Percentiles rank a stretch among this genome's conserved stretches.
Conservation (phyloP, 1,140 invertebrate genomes). For the Eumaeus atala region DNA sequence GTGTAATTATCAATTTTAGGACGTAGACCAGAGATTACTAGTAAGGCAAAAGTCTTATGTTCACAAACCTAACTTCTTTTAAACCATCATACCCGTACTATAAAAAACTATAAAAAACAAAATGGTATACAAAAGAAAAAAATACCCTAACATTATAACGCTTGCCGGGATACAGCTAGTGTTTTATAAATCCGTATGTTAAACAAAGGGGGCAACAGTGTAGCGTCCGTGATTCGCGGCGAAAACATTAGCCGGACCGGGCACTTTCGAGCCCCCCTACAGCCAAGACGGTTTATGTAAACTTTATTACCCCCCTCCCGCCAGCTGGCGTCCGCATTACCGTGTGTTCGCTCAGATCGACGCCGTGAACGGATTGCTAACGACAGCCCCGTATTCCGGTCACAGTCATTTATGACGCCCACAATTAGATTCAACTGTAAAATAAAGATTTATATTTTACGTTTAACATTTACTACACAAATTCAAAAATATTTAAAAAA, state of each 20-base stretch:
- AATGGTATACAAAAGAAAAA: too few species aligned
- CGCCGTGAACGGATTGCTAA: conserved; percentile 57
- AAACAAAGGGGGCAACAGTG: conserved; percentile 47
- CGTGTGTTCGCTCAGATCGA: conserved; percentile 18
- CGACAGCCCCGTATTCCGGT: conserved; percentile 45
- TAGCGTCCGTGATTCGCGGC: conserved; percentile 58
- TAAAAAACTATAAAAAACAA: too few species aligned
- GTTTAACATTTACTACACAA: too few species aligned
- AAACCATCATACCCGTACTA: too few species aligned
- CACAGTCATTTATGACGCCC: conserved; percentile 22
- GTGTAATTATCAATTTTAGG: too few species aligned
- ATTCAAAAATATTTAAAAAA: too few species aligned
- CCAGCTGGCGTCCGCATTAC: not conserved
- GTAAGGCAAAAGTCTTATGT: too few species aligned
- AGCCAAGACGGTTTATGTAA: conserved; percentile 61
- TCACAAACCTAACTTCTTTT: too few species aligned
- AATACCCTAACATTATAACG: too few species aligned
- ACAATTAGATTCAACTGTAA: too few species aligned
- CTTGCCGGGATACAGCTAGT: not conserved
- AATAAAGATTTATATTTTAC: too few species aligned
- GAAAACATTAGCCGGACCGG: conserved; percentile 56
- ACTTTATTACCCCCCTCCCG: conserved; percentile 57
- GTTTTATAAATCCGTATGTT: conserved; percentile 41
- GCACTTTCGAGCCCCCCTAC: conserved; percentile 38
- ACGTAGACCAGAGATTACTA: too few species aligned